These are phyloP conservation scores for Epinephelus fuscoguttatus DNA, from an alignment of 2,113 vertebrate genomes.

Conservation along the genomic window DNA sequence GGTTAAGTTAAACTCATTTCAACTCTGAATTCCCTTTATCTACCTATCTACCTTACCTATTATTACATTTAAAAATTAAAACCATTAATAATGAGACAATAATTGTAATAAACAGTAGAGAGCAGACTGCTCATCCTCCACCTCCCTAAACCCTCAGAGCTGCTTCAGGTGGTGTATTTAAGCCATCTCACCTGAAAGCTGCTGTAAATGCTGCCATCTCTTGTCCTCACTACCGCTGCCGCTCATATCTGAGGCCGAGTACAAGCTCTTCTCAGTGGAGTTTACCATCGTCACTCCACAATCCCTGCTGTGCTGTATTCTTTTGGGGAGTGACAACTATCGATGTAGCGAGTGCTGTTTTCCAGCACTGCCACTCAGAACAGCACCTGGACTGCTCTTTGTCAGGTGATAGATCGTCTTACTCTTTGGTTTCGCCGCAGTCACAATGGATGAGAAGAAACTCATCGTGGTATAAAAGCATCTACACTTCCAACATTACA, in stretches of 20 bases:
- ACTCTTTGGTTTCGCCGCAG: no score
- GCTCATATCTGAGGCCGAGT: neutral
- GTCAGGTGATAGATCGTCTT: neutral
- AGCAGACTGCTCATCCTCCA: neutral
- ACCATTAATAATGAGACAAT: neutral
- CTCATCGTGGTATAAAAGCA: neutral
- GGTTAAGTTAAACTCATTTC: neutral
- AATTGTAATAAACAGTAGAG: neutral
- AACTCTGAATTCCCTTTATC: neutral
- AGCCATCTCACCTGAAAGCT: neutral
- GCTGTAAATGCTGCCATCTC: neutral
- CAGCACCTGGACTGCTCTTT: no score
- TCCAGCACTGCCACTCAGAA: no score
- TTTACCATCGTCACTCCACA: neutral
- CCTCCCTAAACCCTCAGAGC: neutral
- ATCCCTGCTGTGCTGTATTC: neutral
- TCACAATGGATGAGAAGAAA: neutral
- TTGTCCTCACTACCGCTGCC: neutral
- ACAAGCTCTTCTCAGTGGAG: neutral
- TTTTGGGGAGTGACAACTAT: neutral
- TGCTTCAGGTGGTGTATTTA: neutral
- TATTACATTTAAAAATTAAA: neutral
- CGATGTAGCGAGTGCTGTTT: neutral
- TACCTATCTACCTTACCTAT: no score
- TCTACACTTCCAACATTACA: neutral